phyloP scores from a whole-genome alignment of 35 echinoderm and acorn worm genomes.

The Lytechinus pictus region DNA sequence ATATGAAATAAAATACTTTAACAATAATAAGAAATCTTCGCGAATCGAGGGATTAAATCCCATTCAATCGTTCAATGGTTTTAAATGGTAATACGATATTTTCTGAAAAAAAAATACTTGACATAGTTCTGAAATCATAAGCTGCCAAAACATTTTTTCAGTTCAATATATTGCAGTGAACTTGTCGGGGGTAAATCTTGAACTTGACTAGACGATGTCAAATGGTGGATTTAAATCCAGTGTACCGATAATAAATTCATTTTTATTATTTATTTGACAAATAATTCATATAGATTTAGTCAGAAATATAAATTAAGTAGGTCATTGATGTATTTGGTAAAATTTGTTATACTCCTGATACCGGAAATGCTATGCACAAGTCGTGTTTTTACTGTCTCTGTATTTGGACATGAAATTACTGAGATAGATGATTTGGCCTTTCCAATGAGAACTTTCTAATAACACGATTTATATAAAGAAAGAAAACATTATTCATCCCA shows the following conservation, averaged over 20 bases:
- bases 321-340: too few species aligned
- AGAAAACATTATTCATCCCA: background rate
- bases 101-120: background rate
- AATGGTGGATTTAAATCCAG: background rate
- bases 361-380: too few species aligned
- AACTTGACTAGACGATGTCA: background rate
- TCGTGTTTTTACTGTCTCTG: too few species aligned
- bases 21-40: background rate
- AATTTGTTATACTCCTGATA: too few species aligned
- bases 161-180: background rate
- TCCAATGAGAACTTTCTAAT: too few species aligned
- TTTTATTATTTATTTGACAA: too few species aligned
- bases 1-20: background rate
- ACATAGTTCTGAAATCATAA: background rate
- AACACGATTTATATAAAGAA: background rate
- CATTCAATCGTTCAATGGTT: background rate
- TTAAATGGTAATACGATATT: background rate
- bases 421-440: too few species aligned
- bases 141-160: background rate
- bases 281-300: too few species aligned
- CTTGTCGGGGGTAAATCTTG: background rate
- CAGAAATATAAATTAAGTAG: too few species aligned
- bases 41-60: background rate
- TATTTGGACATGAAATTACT: too few species aligned
- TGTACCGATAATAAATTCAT: too few species aligned